These are phyloP conservation scores for Hydroisotoma schaefferi DNA, from an alignment of 2,888 invertebrate species.

Conservation along the genomic window DNA sequence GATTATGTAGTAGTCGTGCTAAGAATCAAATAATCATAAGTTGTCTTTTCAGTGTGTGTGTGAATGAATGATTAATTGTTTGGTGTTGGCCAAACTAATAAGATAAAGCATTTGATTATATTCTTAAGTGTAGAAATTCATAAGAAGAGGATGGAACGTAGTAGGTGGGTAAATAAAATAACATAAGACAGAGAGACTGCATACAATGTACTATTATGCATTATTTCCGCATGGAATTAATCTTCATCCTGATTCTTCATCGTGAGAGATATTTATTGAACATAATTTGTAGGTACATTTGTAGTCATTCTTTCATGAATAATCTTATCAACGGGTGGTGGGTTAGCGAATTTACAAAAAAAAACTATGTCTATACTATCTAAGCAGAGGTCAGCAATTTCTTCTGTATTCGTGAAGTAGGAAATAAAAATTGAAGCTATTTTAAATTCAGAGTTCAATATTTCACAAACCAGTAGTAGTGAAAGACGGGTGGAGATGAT, in stretches of 20 bases:
- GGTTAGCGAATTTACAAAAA: not conserved
- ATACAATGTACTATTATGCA: too few species aligned
- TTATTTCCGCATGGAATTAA: slow-evolving; percentile 5
- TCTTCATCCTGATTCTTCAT: not conserved
- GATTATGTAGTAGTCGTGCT: too few species aligned
- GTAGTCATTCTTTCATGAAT: not conserved
- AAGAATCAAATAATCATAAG: too few species aligned
- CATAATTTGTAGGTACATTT: not conserved
- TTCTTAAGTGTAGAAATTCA: not conserved
- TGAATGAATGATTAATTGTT: too few species aligned
- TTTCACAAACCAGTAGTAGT: not conserved
- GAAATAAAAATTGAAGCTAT: not conserved
- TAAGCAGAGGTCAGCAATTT: not conserved
- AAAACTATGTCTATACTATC: too few species aligned
- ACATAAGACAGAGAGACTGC: too few species aligned
- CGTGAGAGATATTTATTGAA: slow-evolving; percentile 1
- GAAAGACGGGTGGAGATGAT: too few species aligned
- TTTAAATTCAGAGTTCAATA: not conserved
- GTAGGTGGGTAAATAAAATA: not conserved
- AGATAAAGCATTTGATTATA: too few species aligned
- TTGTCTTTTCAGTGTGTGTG: too few species aligned
- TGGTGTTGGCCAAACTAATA: too few species aligned
- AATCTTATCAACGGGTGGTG: slow-evolving; percentile 6
- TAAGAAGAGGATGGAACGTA: too few species aligned
- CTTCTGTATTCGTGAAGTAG: not conserved